Conservation (phyloP, 2,888 invertebrate species). For the Achlya flavicornis region DNA sequence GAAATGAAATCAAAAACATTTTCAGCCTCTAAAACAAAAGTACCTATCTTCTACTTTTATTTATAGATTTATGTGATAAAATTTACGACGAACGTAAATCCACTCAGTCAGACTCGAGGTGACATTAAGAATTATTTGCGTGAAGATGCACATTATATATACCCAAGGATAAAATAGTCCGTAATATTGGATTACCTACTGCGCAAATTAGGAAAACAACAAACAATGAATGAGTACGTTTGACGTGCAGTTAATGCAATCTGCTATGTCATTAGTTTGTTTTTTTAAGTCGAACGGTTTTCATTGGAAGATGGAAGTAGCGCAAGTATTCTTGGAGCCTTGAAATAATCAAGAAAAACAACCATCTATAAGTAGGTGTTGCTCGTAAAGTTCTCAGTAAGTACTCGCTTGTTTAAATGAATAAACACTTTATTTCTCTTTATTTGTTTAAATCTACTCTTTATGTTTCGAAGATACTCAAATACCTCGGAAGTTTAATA, state of each 20-base stretch:
- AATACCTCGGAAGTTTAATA: no score
- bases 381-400: neutral
- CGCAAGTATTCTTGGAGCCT: constrained; percentile 17
- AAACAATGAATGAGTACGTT: constrained; percentile 42
- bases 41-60: neutral
- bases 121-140: neutral
- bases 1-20: no score
- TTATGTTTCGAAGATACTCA: no score
- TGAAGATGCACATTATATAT: neutral
- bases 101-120: constrained; percentile 3
- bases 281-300: constrained; percentile 40
- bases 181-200: neutral
- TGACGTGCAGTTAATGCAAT: constrained; percentile 42
- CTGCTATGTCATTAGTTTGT: constrained; percentile 42
- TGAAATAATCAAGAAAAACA: constrained; percentile 15
- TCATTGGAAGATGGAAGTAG: constrained; percentile 27
- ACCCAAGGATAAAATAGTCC: neutral
- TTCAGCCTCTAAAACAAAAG: no score
- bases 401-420: no score
- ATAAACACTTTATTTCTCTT: no score
- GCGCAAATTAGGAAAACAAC: constrained; percentile 11
- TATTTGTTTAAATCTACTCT: no score
- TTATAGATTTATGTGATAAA: neutral
- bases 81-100: neutral
- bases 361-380: neutral